phyloP scores from a whole-genome alignment of 2,888 invertebrate genomes.

The Schrankia costaestrigalis region DNA sequence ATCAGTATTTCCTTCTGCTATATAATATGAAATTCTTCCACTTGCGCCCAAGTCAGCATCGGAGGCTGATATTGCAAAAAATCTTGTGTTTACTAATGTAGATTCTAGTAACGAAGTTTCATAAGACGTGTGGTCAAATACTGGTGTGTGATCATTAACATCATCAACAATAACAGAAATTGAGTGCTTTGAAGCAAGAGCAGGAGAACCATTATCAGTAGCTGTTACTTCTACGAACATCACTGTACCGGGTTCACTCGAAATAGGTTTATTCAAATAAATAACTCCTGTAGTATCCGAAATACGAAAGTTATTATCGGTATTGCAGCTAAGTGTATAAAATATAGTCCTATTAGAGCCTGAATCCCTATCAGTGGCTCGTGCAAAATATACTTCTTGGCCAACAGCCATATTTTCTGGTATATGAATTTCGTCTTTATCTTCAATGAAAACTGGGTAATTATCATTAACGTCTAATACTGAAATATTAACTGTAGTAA shows the following conservation, averaged over 20 bases:
- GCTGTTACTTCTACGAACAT: slow-evolving; percentile 90
- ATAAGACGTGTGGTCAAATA: slow-evolving; percentile 94
- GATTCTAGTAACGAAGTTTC: slow-evolving; percentile 95
- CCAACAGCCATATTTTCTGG: slow-evolving; percentile 96
- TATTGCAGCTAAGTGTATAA: slow-evolving; percentile 90
- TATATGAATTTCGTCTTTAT: slow-evolving; percentile 88
- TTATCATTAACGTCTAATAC: slow-evolving; percentile 96
- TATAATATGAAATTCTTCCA: slow-evolving; percentile 89
- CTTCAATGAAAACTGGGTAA: slow-evolving; percentile 89
- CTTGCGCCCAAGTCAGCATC: slow-evolving; percentile 93
- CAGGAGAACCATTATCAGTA: slow-evolving; percentile 89
- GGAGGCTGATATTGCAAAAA: slow-evolving; percentile 93
- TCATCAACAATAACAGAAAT: slow-evolving; percentile 89
- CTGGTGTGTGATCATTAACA: slow-evolving; percentile 97
- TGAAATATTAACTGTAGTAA: slow-evolving; percentile 89
- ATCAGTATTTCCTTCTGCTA: slow-evolving; percentile 92
- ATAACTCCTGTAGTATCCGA: slow-evolving; percentile 93
- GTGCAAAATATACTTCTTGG: slow-evolving; percentile 93
- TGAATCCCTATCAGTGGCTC: slow-evolving; percentile 92
- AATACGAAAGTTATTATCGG: slow-evolving; percentile 90
- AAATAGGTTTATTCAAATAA: slow-evolving; percentile 90
- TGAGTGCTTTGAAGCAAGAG: slow-evolving; percentile 87
- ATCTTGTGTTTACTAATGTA: slow-evolving; percentile 93
- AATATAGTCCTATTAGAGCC: slow-evolving; percentile 93
- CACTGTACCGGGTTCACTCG: slow-evolving; percentile 85